Base-by-base conservation (phyloP, 2,888 invertebrate species). In the Agrypnus murinus region DNA sequence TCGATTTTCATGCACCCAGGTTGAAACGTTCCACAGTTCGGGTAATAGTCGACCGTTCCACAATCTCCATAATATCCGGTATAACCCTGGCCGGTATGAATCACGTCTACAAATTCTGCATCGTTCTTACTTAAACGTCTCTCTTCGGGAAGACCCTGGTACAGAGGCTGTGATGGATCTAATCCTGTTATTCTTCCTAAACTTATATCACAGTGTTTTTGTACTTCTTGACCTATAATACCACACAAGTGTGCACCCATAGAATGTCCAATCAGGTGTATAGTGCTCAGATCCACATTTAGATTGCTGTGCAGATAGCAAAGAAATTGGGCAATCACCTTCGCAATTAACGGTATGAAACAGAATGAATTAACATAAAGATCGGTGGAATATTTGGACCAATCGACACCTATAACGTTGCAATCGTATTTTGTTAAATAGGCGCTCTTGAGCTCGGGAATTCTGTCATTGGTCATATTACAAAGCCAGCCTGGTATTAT, bases 401-500 rank as follows among this genome's bases (percentile, higher is more conserved):
- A n/a, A n/a, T n/a, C n/a, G n/a, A n/a, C n/a, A n/a, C n/a, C n/a
- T n/a, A n/a, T n/a, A n/a, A n/a, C n/a, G 19, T 65, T 70, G 12
- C 31, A 14, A 12, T 65, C 65, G 32, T 60, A 65, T 8, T 55
- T 40, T n/a, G 10, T 7, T 0, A 70, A 43, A 9, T 70, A 70
- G 0, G 65, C 65, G 8, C 60, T 14, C 25, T 31, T 65, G 25
- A 70, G 12, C 17, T 57, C 58, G 7, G 55, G 62, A 17, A 68
- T 62, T 19, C n/a, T 12, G 7, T 31, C 31, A 8, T 58, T 45
- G 6, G 15, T 38, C 6, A 17, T 36, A n/a, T 17, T 58, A 4
- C 64, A 57, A 7, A 69, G 40, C 69, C 69, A 69, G 2, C 69
- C 69, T 8, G 19, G 58, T 0, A 64, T 17, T 25, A 64, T n/a